Percentiles rank a stretch among this genome's conserved stretches.
Evolutionary conservation across 1,140 invertebrate genomes (phyloP).

Genomic region (Drosophila sp.): DNA sequence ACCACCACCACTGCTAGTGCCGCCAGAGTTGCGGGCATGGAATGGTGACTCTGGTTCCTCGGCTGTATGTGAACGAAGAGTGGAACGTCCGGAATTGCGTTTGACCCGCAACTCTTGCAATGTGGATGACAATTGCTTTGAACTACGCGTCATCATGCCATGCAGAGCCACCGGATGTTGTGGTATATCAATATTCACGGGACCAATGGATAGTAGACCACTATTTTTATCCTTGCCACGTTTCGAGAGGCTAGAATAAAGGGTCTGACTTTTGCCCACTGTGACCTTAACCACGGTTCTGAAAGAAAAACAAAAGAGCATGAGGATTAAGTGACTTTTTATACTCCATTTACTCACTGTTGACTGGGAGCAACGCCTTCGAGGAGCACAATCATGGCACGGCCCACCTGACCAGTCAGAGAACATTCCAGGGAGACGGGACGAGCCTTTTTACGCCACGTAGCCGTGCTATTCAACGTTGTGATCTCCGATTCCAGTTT

Average conservation of each 20-base stretch:
- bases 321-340: not conserved
- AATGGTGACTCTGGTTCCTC: constrained; percentile 87
- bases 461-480: constrained; percentile 78
- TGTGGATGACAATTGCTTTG: constrained; percentile 95
- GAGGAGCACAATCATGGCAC: constrained; percentile 95
- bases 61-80: constrained; percentile 84
- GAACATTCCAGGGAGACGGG: constrained; percentile 91
- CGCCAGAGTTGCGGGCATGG: constrained; percentile 76
- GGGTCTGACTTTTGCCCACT: constrained; percentile 94
- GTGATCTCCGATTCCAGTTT: constrained; percentile 86
- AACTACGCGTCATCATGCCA: constrained; percentile 97
- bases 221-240: constrained; percentile 93
- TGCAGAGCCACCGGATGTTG: constrained; percentile 98
- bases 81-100: constrained; percentile 89
- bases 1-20: constrained; percentile 47
- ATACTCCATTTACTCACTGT: constrained; percentile 85
- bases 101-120: constrained; percentile 92
- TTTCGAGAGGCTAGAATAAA: constrained; percentile 93
- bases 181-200: constrained; percentile 96
- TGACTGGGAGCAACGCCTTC: constrained; percentile 95
- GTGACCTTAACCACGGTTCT: constrained; percentile 97
- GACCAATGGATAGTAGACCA: constrained; percentile 93
- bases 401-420: constrained; percentile 94
- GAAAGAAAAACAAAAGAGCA: constrained; percentile 14
- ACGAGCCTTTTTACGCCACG: constrained; percentile 81